Percentiles rank a stretch among this genome's conserved stretches.
Evolutionary conservation across 1,140 invertebrate genomes (phyloP).

Genomic region (Potamilus streckersoni): DNA sequence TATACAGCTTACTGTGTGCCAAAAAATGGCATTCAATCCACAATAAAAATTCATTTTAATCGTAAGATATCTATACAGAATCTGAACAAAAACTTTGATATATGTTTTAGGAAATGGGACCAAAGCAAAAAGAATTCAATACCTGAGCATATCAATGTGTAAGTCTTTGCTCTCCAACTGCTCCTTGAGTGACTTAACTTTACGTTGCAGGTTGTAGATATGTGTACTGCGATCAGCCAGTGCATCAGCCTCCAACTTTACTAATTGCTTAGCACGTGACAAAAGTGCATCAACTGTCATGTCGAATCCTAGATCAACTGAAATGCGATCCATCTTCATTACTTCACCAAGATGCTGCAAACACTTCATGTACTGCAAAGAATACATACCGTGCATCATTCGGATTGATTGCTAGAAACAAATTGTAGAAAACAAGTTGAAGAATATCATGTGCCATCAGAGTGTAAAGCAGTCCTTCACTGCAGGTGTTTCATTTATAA

Average conservation of each 20-base stretch:
- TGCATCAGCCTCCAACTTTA: conserved; percentile 61
- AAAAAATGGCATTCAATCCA: too few species aligned
- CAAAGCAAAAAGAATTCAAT: too few species aligned
- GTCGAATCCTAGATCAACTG: conserved; percentile 65
- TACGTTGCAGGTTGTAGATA: conserved; percentile 67
- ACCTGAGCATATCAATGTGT: conserved; percentile 84
- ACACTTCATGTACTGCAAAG: conserved; percentile 61
- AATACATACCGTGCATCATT: neutral
- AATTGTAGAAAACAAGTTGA: too few species aligned
- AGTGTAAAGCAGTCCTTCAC: too few species aligned
- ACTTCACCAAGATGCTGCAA: conserved; percentile 59
- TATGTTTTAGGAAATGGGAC: too few species aligned
- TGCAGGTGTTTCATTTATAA: too few species aligned
- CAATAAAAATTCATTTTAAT: too few species aligned
- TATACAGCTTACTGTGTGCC: too few species aligned
- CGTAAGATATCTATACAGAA: too few species aligned
- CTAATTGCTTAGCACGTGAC: conserved; percentile 63
- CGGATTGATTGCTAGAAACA: too few species aligned
- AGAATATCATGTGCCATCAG: too few species aligned
- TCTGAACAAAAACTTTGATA: too few species aligned
- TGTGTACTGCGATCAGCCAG: conserved; percentile 63
- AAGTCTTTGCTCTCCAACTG: conserved; percentile 91
- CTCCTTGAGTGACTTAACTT: conserved; percentile 80
- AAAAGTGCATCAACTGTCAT: conserved; percentile 63
- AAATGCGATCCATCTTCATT: conserved; percentile 67